These are phyloP conservation scores for Phorcus lineatus DNA, from an alignment of 2,888 invertebrate species.

Conservation along the genomic window DNA sequence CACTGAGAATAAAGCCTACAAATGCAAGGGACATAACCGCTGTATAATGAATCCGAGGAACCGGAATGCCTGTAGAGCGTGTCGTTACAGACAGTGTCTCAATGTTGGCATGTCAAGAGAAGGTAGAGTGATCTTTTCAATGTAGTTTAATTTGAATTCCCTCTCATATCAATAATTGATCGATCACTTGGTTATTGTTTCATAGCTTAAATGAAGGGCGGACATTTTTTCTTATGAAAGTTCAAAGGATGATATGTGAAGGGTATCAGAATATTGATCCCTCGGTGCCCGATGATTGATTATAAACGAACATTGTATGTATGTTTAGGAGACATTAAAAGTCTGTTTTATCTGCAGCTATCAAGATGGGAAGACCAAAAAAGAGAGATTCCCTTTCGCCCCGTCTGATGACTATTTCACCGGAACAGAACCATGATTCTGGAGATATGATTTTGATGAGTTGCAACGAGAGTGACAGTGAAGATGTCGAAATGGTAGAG, in stretches of 20 bases:
- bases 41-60: conserved; percentile 72
- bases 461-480: neutral
- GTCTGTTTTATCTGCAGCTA: neutral
- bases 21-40: conserved; percentile 63
- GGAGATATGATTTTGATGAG: neutral
- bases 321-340: too few species aligned
- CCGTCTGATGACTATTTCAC: neutral
- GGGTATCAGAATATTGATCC: too few species aligned
- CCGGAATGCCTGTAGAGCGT: conserved; percentile 71
- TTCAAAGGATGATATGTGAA: too few species aligned
- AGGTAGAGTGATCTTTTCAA: conserved; percentile 39
- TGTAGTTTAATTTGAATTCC: too few species aligned
- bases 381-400: neutral
- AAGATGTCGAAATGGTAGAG: neutral
- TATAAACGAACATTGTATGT: too few species aligned
- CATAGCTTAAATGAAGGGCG: too few species aligned
- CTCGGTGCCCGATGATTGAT: too few species aligned
- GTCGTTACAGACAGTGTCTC: conserved; percentile 73
- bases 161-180: too few species aligned
- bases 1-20: conserved; percentile 66
- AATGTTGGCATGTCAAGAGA: conserved; percentile 71
- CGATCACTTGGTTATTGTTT: too few species aligned
- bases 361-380: neutral
- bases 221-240: too few species aligned
- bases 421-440: neutral